These are phyloP conservation scores for Hipposideros larvatus DNA, from an alignment of 2,797 vertebrate genomes.

Conservation along the genomic window DNA sequence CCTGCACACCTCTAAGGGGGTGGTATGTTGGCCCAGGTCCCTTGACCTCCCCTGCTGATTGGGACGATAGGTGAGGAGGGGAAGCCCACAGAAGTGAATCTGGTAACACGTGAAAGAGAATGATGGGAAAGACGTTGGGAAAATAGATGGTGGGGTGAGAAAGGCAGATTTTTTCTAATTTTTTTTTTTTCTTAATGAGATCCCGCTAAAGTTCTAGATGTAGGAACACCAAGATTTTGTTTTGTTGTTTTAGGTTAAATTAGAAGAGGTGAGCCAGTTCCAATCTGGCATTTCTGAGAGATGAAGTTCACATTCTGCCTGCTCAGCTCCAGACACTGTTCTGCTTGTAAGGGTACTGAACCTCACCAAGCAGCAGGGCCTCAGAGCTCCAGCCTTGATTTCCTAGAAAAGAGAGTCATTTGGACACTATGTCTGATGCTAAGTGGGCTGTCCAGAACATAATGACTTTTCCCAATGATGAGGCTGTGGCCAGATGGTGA, in stretches of 20 bases:
- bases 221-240: neutral
- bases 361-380: neutral
- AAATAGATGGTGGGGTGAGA: neutral
- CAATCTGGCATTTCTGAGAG: neutral
- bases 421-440: neutral
- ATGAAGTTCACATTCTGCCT: accelerated
- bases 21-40: neutral
- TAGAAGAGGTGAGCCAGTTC: neutral
- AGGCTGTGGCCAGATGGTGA: neutral
- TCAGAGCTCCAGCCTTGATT: neutral
- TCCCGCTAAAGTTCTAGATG: neutral
- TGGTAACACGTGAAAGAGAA: neutral
- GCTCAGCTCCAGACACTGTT: too few species aligned
- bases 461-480: neutral
- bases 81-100: neutral
- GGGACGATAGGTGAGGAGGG: neutral
- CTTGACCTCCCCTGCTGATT: accelerated
- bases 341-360: neutral
- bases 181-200: too few species aligned
- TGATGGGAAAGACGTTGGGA: neutral
- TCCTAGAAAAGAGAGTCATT: neutral
- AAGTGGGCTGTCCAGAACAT: neutral
- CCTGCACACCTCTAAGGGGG: neutral
- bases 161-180: too few species aligned
- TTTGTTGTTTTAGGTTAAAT: neutral